These are phyloP conservation scores for Pelodytes ibericus DNA, from an alignment of 2,797 vertebrate species.

Conservation along the genomic window DNA sequence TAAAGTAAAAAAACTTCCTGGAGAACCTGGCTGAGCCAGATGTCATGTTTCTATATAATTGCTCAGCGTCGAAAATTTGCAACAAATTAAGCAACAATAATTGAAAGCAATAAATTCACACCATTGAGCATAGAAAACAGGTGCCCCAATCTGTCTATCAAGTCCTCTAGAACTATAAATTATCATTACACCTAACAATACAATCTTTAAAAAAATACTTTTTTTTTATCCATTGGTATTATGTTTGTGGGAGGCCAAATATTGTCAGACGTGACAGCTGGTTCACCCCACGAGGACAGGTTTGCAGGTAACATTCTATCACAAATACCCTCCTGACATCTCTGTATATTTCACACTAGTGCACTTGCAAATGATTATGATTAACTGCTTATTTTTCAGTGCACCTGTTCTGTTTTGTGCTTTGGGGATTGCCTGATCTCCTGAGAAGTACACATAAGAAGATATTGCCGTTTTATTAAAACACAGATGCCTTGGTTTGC, in stretches of 20 bases:
- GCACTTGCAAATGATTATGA: constrained; percentile 34
- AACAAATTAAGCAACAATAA: background rate
- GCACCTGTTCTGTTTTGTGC: constrained; percentile 36
- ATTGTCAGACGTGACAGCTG: constrained; percentile 37
- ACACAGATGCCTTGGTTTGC: too few relatives aligned
- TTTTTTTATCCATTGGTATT: background rate
- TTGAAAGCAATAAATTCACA: too few relatives aligned
- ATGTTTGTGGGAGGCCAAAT: background rate
- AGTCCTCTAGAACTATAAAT: background rate
- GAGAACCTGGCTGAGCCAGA: too few relatives aligned
- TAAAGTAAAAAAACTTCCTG: too few relatives aligned
- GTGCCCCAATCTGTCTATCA: background rate
- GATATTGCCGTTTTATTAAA: too few relatives aligned
- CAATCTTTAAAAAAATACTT: background rate
- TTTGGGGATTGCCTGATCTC: constrained; percentile 16
- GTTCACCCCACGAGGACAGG: constrained; percentile 13
- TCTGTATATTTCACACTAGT: constrained; percentile 29
- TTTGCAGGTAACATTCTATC: constrained; percentile 36
- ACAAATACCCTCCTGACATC: constrained; percentile 38
- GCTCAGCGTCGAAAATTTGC: too few relatives aligned
- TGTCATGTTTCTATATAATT: too few relatives aligned
- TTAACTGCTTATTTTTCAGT: constrained; percentile 21
- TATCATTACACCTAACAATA: constrained; percentile 16
- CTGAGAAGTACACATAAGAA: constrained; percentile 1
- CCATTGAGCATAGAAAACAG: background rate